These are phyloP conservation scores for Alitta virens DNA, from an alignment of 2,888 invertebrate genomes.

Conservation along the genomic window DNA sequence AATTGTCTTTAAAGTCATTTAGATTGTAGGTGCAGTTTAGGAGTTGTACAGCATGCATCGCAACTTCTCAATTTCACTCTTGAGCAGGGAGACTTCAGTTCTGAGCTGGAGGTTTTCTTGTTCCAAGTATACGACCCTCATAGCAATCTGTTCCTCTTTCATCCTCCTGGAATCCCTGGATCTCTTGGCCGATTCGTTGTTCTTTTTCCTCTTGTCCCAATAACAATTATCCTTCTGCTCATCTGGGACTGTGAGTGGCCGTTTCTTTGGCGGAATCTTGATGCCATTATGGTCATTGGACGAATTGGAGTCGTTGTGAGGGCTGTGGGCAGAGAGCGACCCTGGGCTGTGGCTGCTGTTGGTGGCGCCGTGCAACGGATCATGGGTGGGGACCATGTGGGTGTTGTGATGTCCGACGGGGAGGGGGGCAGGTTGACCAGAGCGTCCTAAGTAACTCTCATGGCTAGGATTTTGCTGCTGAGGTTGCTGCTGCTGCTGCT, in stretches of 20 bases:
- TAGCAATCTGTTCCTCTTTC: conserved; percentile 55
- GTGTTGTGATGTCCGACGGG: not conserved
- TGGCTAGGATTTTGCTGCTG: too few species aligned
- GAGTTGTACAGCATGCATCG: conserved; percentile 48
- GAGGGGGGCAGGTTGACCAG: not conserved
- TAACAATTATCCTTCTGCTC: conserved; percentile 51
- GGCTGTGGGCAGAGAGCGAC: not conserved
- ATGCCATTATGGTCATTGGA: conserved; percentile 8
- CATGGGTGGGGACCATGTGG: not conserved
- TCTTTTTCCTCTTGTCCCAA: conserved; percentile 57
- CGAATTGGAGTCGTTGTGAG: not conserved
- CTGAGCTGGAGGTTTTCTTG: conserved; percentile 54
- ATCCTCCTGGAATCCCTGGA: conserved; percentile 54
- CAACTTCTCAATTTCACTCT: conserved; percentile 50
- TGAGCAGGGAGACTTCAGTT: conserved; percentile 49
- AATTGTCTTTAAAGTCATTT: too few species aligned
- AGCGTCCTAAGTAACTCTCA: not conserved
- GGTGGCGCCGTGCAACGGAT: not conserved
- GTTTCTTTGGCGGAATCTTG: conserved; percentile 41
- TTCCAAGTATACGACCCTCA: conserved; percentile 49
- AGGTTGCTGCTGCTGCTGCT: too few species aligned
- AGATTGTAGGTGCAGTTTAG: conserved; percentile 13
- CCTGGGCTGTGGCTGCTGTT: not conserved
- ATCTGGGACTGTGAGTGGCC: conserved; percentile 37
- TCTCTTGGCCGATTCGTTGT: conserved; percentile 57